phyloP scores from a whole-genome alignment of 2,113 vertebrate species.

The Aplodontia rufa region DNA sequence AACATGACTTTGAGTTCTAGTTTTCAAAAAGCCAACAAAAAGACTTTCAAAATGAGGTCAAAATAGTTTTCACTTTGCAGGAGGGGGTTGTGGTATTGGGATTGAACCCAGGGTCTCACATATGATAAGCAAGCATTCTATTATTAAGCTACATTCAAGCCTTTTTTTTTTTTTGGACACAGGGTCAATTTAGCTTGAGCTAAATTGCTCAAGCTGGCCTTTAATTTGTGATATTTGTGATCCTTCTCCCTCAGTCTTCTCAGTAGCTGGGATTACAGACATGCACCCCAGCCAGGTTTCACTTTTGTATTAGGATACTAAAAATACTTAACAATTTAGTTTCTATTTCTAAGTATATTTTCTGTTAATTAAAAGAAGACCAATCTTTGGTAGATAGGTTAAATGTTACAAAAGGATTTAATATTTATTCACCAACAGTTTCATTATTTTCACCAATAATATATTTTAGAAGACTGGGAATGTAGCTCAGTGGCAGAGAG shows the following conservation, averaged over 20 bases:
- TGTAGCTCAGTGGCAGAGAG: not conserved
- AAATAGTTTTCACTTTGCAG: constrained; percentile 35
- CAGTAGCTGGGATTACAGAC: not conserved
- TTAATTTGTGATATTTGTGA: not conserved
- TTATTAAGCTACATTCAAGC: not conserved
- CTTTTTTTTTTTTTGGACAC: not conserved
- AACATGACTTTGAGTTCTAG: constrained; percentile 15
- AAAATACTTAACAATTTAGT: constrained; percentile 28
- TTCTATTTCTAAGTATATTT: constrained; percentile 12
- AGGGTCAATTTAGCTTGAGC: not conserved
- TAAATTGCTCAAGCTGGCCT: not conserved
- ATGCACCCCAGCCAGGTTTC: not conserved
- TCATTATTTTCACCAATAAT: constrained; percentile 25
- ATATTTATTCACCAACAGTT: not conserved
- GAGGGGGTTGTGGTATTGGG: not conserved
- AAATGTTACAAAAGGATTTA: constrained; percentile 20
- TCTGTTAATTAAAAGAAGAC: not conserved
- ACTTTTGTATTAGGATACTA: constrained; percentile 32
- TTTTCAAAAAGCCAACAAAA: constrained; percentile 34
- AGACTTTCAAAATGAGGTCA: not conserved
- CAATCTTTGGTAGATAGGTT: not conserved
- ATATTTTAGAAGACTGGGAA: not conserved
- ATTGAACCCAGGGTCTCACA: not conserved
- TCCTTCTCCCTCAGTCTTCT: not conserved
- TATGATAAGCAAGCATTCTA: not conserved